phyloP scores from a whole-genome alignment of 2,797 vertebrate species.

The Characodon lateralis region DNA sequence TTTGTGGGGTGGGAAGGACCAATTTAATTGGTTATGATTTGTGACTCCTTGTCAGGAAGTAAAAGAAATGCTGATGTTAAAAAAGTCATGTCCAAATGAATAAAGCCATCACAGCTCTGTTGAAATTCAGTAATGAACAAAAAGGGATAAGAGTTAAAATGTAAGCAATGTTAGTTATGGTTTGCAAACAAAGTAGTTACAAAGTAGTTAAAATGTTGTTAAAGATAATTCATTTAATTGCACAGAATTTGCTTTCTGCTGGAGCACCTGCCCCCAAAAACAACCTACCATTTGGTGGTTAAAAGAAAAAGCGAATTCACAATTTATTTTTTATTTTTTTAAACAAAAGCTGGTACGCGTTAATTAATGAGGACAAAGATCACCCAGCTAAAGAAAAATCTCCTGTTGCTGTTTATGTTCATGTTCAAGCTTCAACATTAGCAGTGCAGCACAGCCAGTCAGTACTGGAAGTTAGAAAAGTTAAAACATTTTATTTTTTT shows the following conservation, averaged over 20 bases:
- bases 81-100: conserved; percentile 93
- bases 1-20: conserved; percentile 89
- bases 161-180: conserved; percentile 86
- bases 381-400: not conserved
- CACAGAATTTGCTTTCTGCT: not conserved
- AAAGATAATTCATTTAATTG: not conserved
- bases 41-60: conserved; percentile 94
- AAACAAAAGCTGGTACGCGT: not conserved
- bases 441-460: not conserved
- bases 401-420: not conserved
- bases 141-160: conserved; percentile 93
- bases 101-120: conserved; percentile 91
- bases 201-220: conserved; percentile 86
- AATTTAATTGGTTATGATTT: conserved; percentile 99
- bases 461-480: not conserved
- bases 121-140: conserved; percentile 98
- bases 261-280: not conserved
- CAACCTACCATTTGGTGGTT: not conserved
- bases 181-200: conserved; percentile 85
- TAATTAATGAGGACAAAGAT: not conserved
- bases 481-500: not conserved
- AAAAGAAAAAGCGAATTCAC: not conserved
- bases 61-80: conserved; percentile 98
- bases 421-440: not conserved
- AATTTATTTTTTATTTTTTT: not conserved